Conservation (phyloP, 2,888 invertebrate genomes). For the Prosapia bicincta region DNA sequence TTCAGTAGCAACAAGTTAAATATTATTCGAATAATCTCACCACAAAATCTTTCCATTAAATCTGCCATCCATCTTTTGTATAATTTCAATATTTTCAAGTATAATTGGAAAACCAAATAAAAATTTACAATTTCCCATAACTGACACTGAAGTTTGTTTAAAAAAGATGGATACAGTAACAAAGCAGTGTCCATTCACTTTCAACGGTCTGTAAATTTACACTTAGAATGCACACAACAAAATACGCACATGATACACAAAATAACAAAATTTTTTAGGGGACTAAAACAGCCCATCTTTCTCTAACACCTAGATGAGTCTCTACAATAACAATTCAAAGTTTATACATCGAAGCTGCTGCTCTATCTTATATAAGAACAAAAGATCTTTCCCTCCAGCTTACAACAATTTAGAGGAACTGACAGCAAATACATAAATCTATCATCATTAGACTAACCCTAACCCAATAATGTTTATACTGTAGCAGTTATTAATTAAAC, state of each 20-base stretch:
- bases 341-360: neutral
- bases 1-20: neutral
- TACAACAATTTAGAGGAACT: neutral
- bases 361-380: neutral
- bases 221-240: conserved; percentile 26
- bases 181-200: neutral
- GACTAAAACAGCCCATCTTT: conserved; percentile 6
- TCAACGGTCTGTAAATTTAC: conserved; percentile 18
- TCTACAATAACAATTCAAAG: neutral
- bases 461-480: neutral
- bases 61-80: neutral
- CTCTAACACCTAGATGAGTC: neutral
- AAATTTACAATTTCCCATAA: conserved; percentile 15
- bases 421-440: neutral
- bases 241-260: conserved; percentile 25
- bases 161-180: neutral
- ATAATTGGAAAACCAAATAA: conserved; percentile 11
- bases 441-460: neutral
- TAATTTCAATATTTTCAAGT: neutral
- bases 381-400: neutral
- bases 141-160: too few species aligned
- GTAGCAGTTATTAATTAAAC: neutral
- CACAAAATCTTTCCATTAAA: neutral
- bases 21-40: neutral
- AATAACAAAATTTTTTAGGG: conserved; percentile 11